These are phyloP conservation scores for Penaeus indicus DNA, from an alignment of 1,140 invertebrate genomes.

Conservation along the genomic window DNA sequence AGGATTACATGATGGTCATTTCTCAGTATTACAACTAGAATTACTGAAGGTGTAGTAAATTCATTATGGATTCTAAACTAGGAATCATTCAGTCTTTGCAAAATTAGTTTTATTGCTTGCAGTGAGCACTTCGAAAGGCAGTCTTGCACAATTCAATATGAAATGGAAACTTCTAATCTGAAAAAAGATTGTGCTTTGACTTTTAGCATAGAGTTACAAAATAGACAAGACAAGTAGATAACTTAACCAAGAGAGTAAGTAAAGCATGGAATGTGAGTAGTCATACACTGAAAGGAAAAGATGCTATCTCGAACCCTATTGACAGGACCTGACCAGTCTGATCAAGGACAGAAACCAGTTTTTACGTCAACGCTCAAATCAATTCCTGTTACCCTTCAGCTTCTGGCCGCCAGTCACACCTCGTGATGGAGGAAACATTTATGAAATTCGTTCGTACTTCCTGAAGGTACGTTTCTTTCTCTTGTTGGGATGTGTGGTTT, in stretches of 20 bases:
- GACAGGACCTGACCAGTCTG: constrained; percentile 74
- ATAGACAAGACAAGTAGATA: not conserved
- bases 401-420: constrained; percentile 77
- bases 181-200: not conserved
- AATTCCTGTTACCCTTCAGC: constrained; percentile 86
- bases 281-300: not conserved
- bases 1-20: too few relatives aligned
- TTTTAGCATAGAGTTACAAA: not conserved
- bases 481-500: not conserved
- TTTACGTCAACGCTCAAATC: constrained; percentile 89
- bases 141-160: not conserved
- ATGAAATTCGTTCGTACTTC: constrained; percentile 93
- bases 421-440: constrained; percentile 84
- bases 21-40: too few relatives aligned
- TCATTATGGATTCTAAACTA: too few relatives aligned
- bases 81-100: too few relatives aligned
- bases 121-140: too few relatives aligned
- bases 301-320: constrained; percentile 36
- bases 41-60: too few relatives aligned
- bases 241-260: not conserved
- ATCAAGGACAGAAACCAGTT: constrained; percentile 85
- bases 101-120: too few relatives aligned
- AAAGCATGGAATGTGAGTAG: too few relatives aligned
- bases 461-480: constrained; percentile 75
- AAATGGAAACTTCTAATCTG: not conserved